Evolutionary conservation across 2,888 invertebrate species (phyloP).

Genomic region (Drosophila sordidula): DNA sequence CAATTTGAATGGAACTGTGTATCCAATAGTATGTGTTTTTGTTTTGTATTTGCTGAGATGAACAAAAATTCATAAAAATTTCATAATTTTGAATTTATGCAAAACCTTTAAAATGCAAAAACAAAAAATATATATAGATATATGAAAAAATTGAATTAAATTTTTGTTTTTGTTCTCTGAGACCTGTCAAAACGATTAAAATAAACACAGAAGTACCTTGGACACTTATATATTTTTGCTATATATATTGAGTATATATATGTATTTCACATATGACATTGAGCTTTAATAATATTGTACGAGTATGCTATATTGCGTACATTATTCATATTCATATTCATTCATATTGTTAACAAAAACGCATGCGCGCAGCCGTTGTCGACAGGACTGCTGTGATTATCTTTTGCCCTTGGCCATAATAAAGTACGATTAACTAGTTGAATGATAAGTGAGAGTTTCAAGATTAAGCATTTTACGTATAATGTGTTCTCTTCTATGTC

Average conservation of each 20-base stretch:
- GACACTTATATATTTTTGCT: slow-evolving; percentile 47
- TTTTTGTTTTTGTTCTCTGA: slow-evolving; percentile 14
- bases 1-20: slow-evolving; percentile 1
- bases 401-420: slow-evolving; percentile 68
- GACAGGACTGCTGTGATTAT: slow-evolving; percentile 86
- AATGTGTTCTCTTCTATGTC: neutral
- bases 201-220: slow-evolving; percentile 47
- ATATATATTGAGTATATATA: slow-evolving; percentile 45
- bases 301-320: slow-evolving; percentile 46
- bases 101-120: neutral
- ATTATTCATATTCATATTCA: slow-evolving; percentile 50
- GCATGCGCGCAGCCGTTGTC: slow-evolving; percentile 88
- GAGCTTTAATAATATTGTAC: slow-evolving; percentile 41
- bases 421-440: slow-evolving; percentile 50
- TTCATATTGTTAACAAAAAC: slow-evolving; percentile 65
- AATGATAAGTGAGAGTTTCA: slow-evolving; percentile 1
- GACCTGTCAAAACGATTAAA: slow-evolving; percentile 25
- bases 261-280: slow-evolving; percentile 66
- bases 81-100: slow-evolving; percentile 2
- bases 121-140: slow-evolving; percentile 31
- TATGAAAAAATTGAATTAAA: slow-evolving; percentile 20
- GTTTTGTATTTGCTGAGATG: slow-evolving; percentile 2
- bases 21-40: slow-evolving; percentile 15
- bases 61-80: slow-evolving; percentile 7
- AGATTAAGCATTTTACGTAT: slow-evolving; percentile 13